These are phyloP conservation scores for Xylota sylvarum DNA, from an alignment of 2,888 invertebrate genomes.

Conservation along the genomic window DNA sequence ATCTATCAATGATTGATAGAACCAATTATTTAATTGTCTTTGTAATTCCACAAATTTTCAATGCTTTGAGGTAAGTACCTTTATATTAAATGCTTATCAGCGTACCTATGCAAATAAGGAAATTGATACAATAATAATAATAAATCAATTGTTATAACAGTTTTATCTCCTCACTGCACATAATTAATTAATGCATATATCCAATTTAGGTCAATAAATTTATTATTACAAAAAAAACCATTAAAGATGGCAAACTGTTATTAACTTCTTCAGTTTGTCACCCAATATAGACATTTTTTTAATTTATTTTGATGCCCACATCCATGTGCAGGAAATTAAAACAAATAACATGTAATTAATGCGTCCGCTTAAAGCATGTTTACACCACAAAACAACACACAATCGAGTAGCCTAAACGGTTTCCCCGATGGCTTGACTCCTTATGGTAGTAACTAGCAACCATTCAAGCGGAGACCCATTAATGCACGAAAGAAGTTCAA, in stretches of 20 bases:
- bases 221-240: not conserved
- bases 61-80: not conserved
- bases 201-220: constrained; percentile 57
- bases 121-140: not conserved
- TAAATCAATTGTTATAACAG: not conserved
- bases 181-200: not conserved
- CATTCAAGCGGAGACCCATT: constrained; percentile 59
- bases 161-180: not conserved
- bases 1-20: not conserved
- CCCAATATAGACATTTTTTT: constrained; percentile 56
- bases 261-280: constrained; percentile 46
- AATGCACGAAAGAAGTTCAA: constrained; percentile 57
- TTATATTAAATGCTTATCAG: not conserved
- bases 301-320: constrained; percentile 70
- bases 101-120: not conserved
- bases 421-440: constrained; percentile 30
- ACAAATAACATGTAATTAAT: constrained; percentile 67
- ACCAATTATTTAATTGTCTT: not conserved
- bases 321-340: constrained; percentile 70
- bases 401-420: constrained; percentile 8
- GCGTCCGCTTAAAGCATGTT: constrained; percentile 43
- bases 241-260: constrained; percentile 31
- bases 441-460: constrained; percentile 59
- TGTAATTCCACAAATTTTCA: not conserved
- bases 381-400: constrained; percentile 20